phyloP scores from a whole-genome alignment of 2,888 invertebrate species.

The Hydriomena furcata region DNA sequence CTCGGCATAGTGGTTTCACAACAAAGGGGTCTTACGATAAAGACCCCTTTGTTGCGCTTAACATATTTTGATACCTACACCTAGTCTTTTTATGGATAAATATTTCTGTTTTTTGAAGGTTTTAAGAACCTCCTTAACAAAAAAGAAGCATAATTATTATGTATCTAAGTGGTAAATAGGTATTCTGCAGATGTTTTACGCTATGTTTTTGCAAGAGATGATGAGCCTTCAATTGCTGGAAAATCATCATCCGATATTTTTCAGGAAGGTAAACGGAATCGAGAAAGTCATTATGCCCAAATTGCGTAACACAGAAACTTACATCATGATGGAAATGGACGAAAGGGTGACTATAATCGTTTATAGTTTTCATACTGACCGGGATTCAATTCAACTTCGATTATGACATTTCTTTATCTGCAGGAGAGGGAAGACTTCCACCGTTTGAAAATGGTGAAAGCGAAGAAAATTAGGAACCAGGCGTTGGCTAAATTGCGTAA shows the following conservation, averaged over 20 bases:
- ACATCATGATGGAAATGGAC: slow-evolving; percentile 75
- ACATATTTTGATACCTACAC: no score
- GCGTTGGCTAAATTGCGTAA: slow-evolving; percentile 36
- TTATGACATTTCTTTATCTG: neutral
- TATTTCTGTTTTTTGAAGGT: no score
- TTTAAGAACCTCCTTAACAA: no score
- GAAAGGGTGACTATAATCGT: slow-evolving; percentile 69
- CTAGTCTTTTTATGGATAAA: no score
- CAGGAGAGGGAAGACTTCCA: slow-evolving; percentile 80
- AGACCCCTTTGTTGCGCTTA: no score
- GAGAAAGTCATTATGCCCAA: slow-evolving; percentile 78
- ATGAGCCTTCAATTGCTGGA: no score
- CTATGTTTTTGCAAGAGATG: no score
- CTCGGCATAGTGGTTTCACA: no score
- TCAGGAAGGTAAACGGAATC: slow-evolving; percentile 76
- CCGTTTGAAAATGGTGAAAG: slow-evolving; percentile 76
- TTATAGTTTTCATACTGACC: neutral
- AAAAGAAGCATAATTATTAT: no score
- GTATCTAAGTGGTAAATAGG: no score
- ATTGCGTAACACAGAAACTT: slow-evolving; percentile 68
- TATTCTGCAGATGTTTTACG: no score
- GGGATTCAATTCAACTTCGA: neutral
- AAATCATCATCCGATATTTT: slow-evolving; percentile 31
- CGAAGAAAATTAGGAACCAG: slow-evolving; percentile 64
- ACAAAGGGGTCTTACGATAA: no score